phyloP scores from a whole-genome alignment of 2,113 vertebrate genomes.

The zebrafish (Danio rerio) region DNA sequence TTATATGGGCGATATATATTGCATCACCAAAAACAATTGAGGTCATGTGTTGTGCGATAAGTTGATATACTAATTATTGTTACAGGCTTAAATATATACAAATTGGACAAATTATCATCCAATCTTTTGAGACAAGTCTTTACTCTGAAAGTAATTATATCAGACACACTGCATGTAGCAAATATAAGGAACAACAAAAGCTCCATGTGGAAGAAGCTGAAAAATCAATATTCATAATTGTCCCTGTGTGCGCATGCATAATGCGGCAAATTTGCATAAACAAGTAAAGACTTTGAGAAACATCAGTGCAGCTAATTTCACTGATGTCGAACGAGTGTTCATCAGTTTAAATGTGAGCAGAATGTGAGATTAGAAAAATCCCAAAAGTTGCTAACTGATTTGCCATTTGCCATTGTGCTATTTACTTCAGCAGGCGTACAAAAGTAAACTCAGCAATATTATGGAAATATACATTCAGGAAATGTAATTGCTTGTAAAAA shows the following conservation, averaged over 20 bases:
- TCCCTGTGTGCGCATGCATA: conserved; percentile 31
- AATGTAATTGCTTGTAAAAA: not conserved
- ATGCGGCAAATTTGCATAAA: conserved; percentile 19
- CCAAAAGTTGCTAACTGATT: not conserved
- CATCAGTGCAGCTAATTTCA: not conserved
- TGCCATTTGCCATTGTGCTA: too few relatives aligned
- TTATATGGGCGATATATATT: too few relatives aligned
- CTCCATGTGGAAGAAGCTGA: conserved; percentile 56
- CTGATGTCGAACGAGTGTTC: conserved; percentile 11
- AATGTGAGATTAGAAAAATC: not conserved
- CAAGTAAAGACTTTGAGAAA: conserved; percentile 11
- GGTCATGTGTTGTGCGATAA: too few relatives aligned
- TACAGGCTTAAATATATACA: not conserved
- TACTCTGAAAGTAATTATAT: not conserved
- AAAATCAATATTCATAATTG: conserved; percentile 62
- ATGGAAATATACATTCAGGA: not conserved
- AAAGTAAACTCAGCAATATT: too few relatives aligned
- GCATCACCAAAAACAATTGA: too few relatives aligned
- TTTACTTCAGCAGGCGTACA: too few relatives aligned
- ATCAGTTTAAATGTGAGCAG: conserved; percentile 4
- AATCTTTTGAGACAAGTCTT: not conserved
- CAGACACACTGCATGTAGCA: not conserved
- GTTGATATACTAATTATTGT: too few relatives aligned
- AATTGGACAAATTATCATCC: not conserved
- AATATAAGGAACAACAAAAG: not conserved